Evolutionary conservation across 2,888 invertebrate species (phyloP).

Genomic region (Rhopalosiphum nymphaeae): DNA sequence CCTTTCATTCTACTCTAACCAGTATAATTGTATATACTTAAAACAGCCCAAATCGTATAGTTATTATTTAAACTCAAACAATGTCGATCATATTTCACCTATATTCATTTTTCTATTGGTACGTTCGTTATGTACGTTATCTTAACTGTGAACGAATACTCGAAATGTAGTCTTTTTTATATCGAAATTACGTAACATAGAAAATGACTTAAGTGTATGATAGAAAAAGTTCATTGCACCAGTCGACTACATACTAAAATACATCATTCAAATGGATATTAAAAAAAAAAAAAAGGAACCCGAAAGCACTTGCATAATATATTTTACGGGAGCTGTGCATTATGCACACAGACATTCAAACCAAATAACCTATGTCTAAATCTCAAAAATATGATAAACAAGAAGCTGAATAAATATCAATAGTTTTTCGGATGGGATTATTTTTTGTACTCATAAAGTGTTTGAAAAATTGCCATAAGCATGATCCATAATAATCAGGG

Average conservation of each 20-base stretch:
- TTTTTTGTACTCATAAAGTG: background rate
- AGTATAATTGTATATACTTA: background rate
- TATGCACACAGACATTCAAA: background rate
- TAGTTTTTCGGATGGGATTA: background rate
- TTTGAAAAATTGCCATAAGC: background rate
- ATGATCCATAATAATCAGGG: background rate
- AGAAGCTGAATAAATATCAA: background rate
- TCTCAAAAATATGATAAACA: background rate
- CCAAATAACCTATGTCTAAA: background rate
- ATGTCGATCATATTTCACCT: background rate
- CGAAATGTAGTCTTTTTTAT: background rate
- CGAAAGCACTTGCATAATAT: background rate
- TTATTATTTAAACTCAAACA: background rate
- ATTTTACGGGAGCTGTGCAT: background rate
- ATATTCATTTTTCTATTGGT: background rate
- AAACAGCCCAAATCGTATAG: background rate
- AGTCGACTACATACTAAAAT: background rate
- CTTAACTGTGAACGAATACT: background rate
- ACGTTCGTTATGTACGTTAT: background rate
- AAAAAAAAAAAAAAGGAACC: background rate
- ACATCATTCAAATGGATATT: background rate
- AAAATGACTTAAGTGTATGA: background rate
- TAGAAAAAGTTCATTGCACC: background rate
- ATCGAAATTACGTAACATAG: background rate
- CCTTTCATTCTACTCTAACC: background rate